Evolutionary conservation across 2,888 invertebrate genomes (phyloP).

Genomic region (Cylindroiulus punctatus): DNA sequence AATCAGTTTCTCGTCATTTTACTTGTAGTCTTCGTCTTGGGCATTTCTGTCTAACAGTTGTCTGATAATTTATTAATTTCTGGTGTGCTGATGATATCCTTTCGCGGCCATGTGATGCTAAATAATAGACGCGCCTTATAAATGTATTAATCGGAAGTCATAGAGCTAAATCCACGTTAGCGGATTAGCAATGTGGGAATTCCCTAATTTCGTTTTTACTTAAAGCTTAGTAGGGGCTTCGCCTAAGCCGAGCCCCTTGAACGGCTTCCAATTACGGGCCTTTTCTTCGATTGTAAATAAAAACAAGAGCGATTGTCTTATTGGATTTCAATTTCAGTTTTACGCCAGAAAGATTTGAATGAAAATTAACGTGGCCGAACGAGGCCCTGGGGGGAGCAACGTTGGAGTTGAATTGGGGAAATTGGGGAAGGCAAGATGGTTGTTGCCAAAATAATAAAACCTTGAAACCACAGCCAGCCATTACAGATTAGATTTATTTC

Average conservation of each 20-base stretch:
- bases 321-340: constrained; percentile 52
- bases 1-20: too few species aligned
- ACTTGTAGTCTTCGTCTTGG: too few species aligned
- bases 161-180: neutral
- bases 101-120: neutral
- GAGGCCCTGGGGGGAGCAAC: constrained; percentile 5
- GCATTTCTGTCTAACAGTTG: too few species aligned
- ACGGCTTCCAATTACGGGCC: neutral
- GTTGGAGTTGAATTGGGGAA: neutral
- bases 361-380: constrained; percentile 40
- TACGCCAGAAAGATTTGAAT: constrained; percentile 52
- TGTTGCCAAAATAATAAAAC: constrained; percentile 34
- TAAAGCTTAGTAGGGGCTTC: neutral
- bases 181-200: neutral
- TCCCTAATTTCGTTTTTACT: neutral
- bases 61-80: too few species aligned
- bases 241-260: neutral
- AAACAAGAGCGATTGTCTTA: constrained; percentile 10
- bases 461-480: neutral
- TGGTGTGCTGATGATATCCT: too few species aligned
- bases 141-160: neutral
- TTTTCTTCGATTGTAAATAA: constrained; percentile 14
- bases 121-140: neutral
- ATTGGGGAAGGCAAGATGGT: neutral
- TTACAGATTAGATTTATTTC: constrained; percentile 24